Evolutionary conservation across 2,113 vertebrate species (phyloP), one percentile per base, ranked within the genome.

Genomic region (Cervus canadensis): DNA sequence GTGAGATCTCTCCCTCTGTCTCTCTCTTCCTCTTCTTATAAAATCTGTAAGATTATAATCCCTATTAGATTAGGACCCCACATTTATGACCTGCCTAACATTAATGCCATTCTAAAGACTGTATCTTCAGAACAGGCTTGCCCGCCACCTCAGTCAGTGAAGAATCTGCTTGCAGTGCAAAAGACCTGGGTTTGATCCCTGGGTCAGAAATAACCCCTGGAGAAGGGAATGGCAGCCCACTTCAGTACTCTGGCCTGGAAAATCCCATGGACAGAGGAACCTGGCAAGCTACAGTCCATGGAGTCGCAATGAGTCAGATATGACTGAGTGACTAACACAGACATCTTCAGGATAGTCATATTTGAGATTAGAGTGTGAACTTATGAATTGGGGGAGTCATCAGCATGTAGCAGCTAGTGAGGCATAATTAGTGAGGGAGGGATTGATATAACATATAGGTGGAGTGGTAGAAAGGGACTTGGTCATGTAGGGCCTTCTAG

Each of bases 281-380:
- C 36, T 74, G 36, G 67, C 21, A 21, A 71, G n/a, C 67, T 71
- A 40, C 67, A 40, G 19, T 40, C 67, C n/a, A 71, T 71, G 67
- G n/a, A 10, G 67, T 71, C 10, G 0, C n/a, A 71, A 23, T 40
- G 36, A 40, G 36, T 74, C 2, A 0, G n/a, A 13, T 40, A 25
- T 74, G 67, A 40, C 19, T 74, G 19, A 71, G 64, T 71, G 67
- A 40, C 21, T 74, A 40, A 74, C n/a, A 71, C 67, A 74, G 67
- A 13, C 67, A 23, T 40, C n/a, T 74, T 30, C 10, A 76, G 52
- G 45, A 50, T 5, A 48, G n/a, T 91, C 81, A 90, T 40, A 76
- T 64, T 30, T 19, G 21, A 30, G 10, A 14, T 74, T 87, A n/a
- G 11, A 15, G 8, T 67, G 59, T 88, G 23, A 88, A 82, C 3